phyloP scores from a whole-genome alignment of 2,797 vertebrate genomes.

The Tokudaia muenninki region DNA sequence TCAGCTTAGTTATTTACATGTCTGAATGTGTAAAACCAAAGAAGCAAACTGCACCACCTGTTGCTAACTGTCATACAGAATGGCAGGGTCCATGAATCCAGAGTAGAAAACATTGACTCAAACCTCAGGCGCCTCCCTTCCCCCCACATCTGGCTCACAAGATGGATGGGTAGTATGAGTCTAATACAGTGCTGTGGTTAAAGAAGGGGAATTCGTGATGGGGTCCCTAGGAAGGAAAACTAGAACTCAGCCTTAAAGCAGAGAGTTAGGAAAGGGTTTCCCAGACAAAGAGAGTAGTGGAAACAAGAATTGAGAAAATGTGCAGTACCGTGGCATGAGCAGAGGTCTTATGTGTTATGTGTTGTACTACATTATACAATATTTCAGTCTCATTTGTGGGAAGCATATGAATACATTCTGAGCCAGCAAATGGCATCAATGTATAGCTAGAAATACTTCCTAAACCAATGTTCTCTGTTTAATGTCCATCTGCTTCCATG shows the following conservation, averaged over 20 bases:
- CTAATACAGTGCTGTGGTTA: neutral
- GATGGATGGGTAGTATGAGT: neutral
- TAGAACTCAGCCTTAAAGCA: neutral
- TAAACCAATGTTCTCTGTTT: constrained; percentile 23
- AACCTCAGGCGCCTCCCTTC: neutral
- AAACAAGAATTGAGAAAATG: neutral
- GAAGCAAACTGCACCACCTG: neutral
- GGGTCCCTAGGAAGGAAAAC: neutral
- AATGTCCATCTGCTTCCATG: constrained; percentile 33
- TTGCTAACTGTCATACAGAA: neutral
- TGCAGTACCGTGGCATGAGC: neutral
- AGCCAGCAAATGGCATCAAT: constrained; percentile 50
- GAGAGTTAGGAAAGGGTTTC: neutral
- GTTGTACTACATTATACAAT: neutral
- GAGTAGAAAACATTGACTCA: neutral
- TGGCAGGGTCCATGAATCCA: neutral
- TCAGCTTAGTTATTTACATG: neutral
- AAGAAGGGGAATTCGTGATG: neutral
- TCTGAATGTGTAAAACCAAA: neutral
- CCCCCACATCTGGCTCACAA: neutral
- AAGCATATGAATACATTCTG: constrained; percentile 32
- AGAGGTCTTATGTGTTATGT: neutral
- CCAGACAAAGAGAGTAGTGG: neutral
- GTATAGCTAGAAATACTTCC: constrained; percentile 56
- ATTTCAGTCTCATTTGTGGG: constrained; percentile 63